Evolutionary conservation across 2,797 vertebrate genomes (phyloP).

Genomic region (Sciaenops ocellatus): DNA sequence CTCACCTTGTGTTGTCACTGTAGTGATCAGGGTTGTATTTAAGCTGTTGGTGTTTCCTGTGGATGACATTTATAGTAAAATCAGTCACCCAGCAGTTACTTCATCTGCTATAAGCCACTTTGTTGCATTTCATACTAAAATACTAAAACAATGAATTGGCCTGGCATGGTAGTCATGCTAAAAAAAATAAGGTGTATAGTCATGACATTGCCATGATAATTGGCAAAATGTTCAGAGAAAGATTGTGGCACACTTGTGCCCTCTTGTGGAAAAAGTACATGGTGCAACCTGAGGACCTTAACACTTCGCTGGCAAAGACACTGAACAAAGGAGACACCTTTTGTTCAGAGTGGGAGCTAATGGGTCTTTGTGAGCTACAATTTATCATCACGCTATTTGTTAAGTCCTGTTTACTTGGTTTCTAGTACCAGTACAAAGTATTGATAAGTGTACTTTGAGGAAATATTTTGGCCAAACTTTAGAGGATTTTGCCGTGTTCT

Average conservation of each 20-base stretch:
- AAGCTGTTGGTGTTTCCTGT: background rate
- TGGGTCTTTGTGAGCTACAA: background rate
- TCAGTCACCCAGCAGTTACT: background rate
- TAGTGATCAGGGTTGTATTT: background rate
- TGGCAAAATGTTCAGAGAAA: background rate
- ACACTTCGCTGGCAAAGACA: background rate
- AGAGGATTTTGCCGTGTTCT: background rate
- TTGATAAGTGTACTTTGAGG: background rate
- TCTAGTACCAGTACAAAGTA: background rate
- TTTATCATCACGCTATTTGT: background rate
- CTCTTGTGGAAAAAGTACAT: background rate
- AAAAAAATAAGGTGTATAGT: background rate
- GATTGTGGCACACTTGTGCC: background rate
- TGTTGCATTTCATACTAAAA: background rate
- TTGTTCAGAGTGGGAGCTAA: background rate
- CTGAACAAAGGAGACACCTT: background rate
- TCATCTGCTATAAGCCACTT: background rate
- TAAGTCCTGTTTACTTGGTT: background rate
- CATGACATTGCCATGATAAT: background rate
- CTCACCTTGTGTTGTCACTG: slow-evolving; percentile 8
- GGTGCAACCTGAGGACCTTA: background rate
- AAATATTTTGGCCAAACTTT: background rate
- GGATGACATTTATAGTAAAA: background rate
- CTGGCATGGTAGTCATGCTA: background rate
- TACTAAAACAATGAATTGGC: background rate